phyloP scores from a whole-genome alignment of 2,113 vertebrate species.

The Oceanodroma tethys region DNA sequence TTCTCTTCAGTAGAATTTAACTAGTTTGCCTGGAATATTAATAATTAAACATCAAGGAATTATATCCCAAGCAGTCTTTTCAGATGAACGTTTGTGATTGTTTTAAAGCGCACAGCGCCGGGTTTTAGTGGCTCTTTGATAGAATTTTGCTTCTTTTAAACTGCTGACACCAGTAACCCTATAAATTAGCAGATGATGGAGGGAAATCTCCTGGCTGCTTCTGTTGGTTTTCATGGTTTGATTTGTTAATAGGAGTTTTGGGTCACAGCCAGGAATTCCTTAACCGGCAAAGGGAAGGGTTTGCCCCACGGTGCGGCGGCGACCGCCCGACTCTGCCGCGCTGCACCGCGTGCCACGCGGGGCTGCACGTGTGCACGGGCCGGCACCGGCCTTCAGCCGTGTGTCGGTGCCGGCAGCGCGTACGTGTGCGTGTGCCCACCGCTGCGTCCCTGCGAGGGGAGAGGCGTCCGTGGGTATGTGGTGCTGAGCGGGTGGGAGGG shows the following conservation, averaged over 20 bases:
- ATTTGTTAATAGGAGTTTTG: conserved; percentile 66
- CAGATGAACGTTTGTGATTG: conserved; percentile 51
- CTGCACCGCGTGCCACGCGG: accelerated
- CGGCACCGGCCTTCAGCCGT: accelerated
- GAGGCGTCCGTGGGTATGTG: background rate
- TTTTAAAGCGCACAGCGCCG: background rate
- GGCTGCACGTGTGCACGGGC: accelerated
- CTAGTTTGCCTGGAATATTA: conserved; percentile 58
- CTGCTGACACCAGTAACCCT: conserved; percentile 65
- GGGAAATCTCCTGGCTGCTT: conserved; percentile 58
- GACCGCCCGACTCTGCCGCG: background rate
- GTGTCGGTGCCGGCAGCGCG: accelerated
- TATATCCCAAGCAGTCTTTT: conserved; percentile 50
- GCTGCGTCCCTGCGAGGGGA: background rate
- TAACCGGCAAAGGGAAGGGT: background rate
- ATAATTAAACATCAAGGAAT: conserved; percentile 51
- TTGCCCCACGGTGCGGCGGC: accelerated
- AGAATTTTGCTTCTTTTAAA: conserved; percentile 61
- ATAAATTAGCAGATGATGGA: conserved; percentile 64
- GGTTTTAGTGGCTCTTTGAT: background rate
- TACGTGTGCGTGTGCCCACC: accelerated
- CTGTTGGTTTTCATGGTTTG: conserved; percentile 52
- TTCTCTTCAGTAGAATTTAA: conserved; percentile 45
- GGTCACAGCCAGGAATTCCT: conserved; percentile 44
- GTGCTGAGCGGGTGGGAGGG: background rate